Percentiles rank a stretch among this genome's conserved stretches.
These are phyloP conservation scores for Parapsyche elsis DNA, from an alignment of 1,140 invertebrate species.

Conservation along the genomic window DNA sequence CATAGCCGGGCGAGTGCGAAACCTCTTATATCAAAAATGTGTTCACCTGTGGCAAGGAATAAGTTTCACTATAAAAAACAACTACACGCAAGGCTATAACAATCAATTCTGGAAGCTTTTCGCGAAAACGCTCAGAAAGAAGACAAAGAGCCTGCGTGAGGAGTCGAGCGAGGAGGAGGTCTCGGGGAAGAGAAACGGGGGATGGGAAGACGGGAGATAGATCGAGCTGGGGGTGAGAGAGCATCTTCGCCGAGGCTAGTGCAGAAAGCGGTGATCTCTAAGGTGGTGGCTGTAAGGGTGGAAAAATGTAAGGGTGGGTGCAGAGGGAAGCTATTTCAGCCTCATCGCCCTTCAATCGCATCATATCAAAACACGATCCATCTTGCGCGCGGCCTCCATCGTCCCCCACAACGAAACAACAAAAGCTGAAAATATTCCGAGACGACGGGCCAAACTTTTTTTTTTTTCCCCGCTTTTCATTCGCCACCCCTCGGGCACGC, in stretches of 20 bases:
- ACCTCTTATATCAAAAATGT: not conserved
- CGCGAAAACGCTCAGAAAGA: conserved; percentile 37
- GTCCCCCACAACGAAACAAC: conserved; percentile 45
- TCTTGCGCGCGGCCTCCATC: conserved; percentile 44
- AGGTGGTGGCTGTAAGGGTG: not conserved
- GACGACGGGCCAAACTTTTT: conserved; percentile 1
- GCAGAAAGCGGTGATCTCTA: not conserved
- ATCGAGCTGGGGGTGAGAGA: not conserved
- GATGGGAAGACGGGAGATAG: not conserved
- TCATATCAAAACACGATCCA: conserved; percentile 55
- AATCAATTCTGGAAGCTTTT: conserved; percentile 42
- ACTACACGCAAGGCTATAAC: conserved; percentile 31
- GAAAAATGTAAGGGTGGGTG: not conserved
- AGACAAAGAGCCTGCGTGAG: conserved; percentile 39
- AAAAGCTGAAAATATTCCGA: conserved; percentile 52
- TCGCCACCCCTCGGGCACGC: not conserved
- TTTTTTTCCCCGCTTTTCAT: not conserved
- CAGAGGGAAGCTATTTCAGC: conserved; percentile 53
- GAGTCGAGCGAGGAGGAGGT: not conserved
- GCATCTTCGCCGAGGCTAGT: not conserved
- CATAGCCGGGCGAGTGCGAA: too few species aligned
- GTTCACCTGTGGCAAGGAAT: conserved; percentile 33
- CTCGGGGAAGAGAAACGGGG: not conserved
- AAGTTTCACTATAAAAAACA: conserved; percentile 32
- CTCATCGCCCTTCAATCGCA: conserved; percentile 54